Percentiles rank a stretch among this genome's conserved stretches.
Conservation (phyloP, 2,888 invertebrate genomes). For the Nebria salina region DNA sequence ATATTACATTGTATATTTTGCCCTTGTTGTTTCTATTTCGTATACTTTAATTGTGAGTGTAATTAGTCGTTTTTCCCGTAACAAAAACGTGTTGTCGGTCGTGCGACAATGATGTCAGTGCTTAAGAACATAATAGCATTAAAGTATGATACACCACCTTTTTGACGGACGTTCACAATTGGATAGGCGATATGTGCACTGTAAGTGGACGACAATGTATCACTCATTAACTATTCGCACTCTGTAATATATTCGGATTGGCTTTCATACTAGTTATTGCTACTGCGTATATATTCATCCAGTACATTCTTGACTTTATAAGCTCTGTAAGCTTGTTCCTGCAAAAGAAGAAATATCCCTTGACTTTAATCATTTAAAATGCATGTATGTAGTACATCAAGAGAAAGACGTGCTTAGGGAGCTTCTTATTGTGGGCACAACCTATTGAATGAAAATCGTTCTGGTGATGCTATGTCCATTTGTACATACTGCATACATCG, state of each 20-base stretch:
- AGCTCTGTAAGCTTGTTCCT: too few species aligned
- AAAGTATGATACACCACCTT: constrained; percentile 55
- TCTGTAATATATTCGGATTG: too few species aligned
- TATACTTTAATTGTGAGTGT: background rate
- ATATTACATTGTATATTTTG: background rate
- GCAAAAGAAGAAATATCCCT: too few species aligned
- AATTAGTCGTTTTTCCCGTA: background rate
- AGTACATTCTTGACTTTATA: too few species aligned
- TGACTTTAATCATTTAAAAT: background rate
- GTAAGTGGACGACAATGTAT: constrained; percentile 57
- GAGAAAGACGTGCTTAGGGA: too few species aligned
- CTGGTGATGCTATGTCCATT: background rate
- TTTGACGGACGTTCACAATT: constrained; percentile 56
- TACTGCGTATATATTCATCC: background rate
- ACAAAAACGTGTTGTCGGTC: background rate
- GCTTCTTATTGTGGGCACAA: too few species aligned
- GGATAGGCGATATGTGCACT: constrained; percentile 57
- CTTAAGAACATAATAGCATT: constrained; percentile 55
- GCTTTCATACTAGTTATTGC: background rate
- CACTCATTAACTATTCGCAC: background rate
- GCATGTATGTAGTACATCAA: background rate
- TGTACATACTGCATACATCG: background rate
- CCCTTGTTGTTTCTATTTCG: background rate
- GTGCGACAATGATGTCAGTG: constrained; percentile 39
- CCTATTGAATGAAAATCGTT: constrained; percentile 1